Evolutionary conservation across 2,113 vertebrate species (phyloP).

Genomic region (Istiophorus platypterus): DNA sequence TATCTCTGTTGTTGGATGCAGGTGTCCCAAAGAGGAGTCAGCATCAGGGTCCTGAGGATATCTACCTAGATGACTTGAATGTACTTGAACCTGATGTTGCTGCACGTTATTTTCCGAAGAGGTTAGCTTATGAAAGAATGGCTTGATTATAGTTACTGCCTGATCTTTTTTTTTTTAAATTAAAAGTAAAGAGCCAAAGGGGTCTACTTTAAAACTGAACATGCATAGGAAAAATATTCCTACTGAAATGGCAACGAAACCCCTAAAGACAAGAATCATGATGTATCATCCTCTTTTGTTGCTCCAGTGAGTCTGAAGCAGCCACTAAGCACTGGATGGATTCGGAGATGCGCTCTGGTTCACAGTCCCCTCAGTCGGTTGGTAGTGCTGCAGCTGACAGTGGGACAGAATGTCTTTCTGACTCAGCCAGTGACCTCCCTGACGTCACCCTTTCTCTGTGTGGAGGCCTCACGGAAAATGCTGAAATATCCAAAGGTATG

Average conservation of each 20-base stretch:
- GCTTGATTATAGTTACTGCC: constrained; percentile 13
- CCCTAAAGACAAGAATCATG: not conserved
- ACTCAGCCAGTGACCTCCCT: constrained; percentile 94
- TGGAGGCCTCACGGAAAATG: constrained; percentile 94
- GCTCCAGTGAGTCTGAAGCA: constrained; percentile 89
- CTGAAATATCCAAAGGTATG: constrained; percentile 97
- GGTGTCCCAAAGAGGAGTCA: constrained; percentile 96
- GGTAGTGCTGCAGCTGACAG: constrained; percentile 96
- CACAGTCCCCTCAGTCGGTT: constrained; percentile 96
- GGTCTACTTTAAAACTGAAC: constrained; percentile 12
- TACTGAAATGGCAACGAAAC: not conserved
- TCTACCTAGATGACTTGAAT: constrained; percentile 97
- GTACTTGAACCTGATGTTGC: constrained; percentile 96
- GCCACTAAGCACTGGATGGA: constrained; percentile 93
- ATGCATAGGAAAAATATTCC: not conserved
- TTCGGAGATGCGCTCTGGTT: constrained; percentile 90
- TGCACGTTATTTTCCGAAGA: constrained; percentile 98
- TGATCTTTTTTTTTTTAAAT: constrained; percentile 28
- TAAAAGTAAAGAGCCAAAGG: not conserved
- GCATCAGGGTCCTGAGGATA: constrained; percentile 97
- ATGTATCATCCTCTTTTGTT: constrained; percentile 5
- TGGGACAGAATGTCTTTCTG: constrained; percentile 96
- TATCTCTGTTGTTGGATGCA: constrained; percentile 66
- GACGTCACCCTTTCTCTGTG: constrained; percentile 98
- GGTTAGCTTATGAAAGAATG: constrained; percentile 74